A percentile compares a stretch with the other conserved stretches of the same genome.
Evolutionary conservation across 2,113 vertebrate species (phyloP).

Genomic region (Microtus pennsylvanicus): DNA sequence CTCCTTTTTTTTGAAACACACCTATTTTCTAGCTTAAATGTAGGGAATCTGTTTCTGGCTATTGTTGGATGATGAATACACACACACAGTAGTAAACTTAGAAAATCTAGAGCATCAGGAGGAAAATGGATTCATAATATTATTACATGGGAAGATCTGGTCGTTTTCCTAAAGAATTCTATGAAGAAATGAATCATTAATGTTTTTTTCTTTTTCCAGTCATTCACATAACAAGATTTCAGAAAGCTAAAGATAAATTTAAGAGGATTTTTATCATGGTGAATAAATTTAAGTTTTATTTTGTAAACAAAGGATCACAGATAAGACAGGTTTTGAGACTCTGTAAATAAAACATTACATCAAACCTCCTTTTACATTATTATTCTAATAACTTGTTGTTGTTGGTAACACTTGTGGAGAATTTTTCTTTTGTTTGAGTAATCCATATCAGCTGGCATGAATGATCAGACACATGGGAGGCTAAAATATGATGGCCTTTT

Average conservation of each 20-base stretch:
- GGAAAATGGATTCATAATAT: neutral
- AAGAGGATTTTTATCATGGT: neutral
- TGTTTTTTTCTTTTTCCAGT: neutral
- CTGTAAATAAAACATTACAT: neutral
- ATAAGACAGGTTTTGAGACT: neutral
- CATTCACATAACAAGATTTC: neutral
- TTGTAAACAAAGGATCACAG: neutral
- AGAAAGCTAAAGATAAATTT: neutral
- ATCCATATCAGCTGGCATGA: neutral
- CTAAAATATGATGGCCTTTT: neutral
- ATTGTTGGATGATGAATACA: neutral
- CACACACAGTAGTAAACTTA: neutral
- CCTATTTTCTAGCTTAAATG: neutral
- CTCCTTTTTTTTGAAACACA: neutral
- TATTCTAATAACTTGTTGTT: neutral
- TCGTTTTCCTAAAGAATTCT: neutral
- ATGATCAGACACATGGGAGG: neutral
- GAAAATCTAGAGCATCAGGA: neutral
- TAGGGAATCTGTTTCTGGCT: neutral
- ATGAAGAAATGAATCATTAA: neutral
- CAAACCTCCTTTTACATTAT: neutral
- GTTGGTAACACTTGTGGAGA: neutral
- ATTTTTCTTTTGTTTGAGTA: neutral
- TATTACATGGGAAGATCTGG: neutral
- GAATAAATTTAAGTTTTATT: neutral